These are phyloP conservation scores for Blennius ocellaris DNA, from an alignment of 2,113 vertebrate species.

Conservation along the genomic window DNA sequence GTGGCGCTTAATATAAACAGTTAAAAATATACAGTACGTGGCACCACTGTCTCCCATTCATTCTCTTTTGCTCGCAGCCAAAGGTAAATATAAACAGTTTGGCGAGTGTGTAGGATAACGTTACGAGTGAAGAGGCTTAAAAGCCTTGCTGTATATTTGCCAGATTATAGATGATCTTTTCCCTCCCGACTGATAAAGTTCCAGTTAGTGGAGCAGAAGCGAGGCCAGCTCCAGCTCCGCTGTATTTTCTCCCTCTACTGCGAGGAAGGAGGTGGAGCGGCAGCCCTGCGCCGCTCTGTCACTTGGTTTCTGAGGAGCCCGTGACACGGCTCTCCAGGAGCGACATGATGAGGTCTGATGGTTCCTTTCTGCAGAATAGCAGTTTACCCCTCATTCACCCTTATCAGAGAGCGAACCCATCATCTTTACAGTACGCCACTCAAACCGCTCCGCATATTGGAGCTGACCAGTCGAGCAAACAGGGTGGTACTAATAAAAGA, in stretches of 20 bases:
- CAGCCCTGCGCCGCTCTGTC: conserved; percentile 57
- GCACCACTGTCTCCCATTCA: background rate
- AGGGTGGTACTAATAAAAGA: conserved; percentile 83
- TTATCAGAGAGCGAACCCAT: conserved; percentile 79
- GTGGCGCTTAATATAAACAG: conserved; percentile 20
- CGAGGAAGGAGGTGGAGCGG: conserved; percentile 22
- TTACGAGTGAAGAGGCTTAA: conserved; percentile 48
- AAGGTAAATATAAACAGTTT: conserved; percentile 50
- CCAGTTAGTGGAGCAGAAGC: conserved; percentile 70
- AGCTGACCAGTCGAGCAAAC: conserved; percentile 84
- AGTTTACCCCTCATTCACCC: conserved; percentile 84
- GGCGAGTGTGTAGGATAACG: conserved; percentile 9
- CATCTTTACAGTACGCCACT: conserved; percentile 78
- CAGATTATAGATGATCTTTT: conserved; percentile 68
- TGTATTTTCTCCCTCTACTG: conserved; percentile 37
- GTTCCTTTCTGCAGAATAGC: conserved; percentile 84
- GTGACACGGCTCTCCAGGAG: conserved; percentile 78
- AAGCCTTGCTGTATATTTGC: conserved; percentile 56
- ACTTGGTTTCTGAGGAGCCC: conserved; percentile 73
- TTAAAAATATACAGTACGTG: conserved; percentile 5
- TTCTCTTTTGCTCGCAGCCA: conserved; percentile 38
- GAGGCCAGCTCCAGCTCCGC: conserved; percentile 30
- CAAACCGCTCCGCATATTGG: conserved; percentile 73
- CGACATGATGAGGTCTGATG: conserved; percentile 84
- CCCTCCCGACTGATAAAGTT: conserved; percentile 64